Evolutionary conservation across 2,797 vertebrate genomes (phyloP), one percentile per base, ranked within the genome.

Genomic region (Helarctos malayanus): DNA sequence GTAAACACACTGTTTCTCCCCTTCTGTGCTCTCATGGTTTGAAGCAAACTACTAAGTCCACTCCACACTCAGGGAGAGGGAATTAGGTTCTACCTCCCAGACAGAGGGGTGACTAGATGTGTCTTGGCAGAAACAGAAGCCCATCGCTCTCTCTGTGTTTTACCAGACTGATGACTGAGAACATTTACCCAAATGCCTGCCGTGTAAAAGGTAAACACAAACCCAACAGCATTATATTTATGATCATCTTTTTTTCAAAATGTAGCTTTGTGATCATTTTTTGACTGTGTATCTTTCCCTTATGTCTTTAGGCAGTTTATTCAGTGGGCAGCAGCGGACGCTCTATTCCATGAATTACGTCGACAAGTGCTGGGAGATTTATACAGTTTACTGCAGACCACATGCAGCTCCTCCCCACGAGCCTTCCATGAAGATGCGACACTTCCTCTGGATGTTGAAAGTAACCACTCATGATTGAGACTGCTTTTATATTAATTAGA

Each of bases 401-500:
- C 97, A 5, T 0, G 1, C 45, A 0, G 35, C 41, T 1, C 59
- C 97, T 49, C 98, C 97, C 1, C 90, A 98, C 4, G 99, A 99
- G 92, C 96, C 83, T 12, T 99, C 98, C 6, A 98, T 99, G 99
- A 99, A 98, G 89, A 99, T 97, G 98, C 98, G 99, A 68, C 98
- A 99, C n/a, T 99, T 99, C 92, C 97, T 99, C 96, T 99, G 99
- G 99, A 99, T 99, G 99, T 97, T 99, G 83, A 99, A 99, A 73
- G 99, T 99, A 98, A 97, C 80, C n/a, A 11, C 86, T 14, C 76
- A 9, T 8, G 10, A 23, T 9, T 23, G 21, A 32, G 16, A 0
- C 0, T 65, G 52, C 32, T 41, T 89, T 81, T 29, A 8, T 54
- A 8, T 52, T 45, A 8, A 52, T 12, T 27, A 32, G 27, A 11